Evolutionary conservation across 2,888 invertebrate species (phyloP).

Genomic region (Helicoverpa assulta): DNA sequence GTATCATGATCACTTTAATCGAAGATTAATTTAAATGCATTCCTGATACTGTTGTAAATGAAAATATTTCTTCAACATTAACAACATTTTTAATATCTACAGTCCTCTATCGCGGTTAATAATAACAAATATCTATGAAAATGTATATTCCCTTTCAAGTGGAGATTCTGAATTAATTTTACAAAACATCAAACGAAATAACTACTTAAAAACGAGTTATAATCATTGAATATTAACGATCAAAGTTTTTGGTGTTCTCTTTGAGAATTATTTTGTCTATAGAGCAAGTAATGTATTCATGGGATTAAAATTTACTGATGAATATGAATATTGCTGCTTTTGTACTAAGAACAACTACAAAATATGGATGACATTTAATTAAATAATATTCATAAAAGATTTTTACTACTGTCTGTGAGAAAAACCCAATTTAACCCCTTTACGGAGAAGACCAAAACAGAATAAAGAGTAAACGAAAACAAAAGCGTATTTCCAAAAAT

Average conservation of each 20-base stretch:
- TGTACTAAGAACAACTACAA: slow-evolving; percentile 9
- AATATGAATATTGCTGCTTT: slow-evolving; percentile 18
- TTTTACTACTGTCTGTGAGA: no score
- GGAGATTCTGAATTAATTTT: slow-evolving; percentile 5
- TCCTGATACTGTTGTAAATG: no score
- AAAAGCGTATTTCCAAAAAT: slow-evolving; percentile 1
- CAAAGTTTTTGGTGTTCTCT: slow-evolving; percentile 26
- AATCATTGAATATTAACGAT: slow-evolving; percentile 28
- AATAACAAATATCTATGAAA: not conserved
- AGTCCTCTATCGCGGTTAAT: not conserved
- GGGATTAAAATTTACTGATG: slow-evolving; percentile 25
- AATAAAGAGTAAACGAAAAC: not conserved
- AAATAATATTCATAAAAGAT: not conserved
- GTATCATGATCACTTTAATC: no score
- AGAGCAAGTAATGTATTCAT: slow-evolving; percentile 37
- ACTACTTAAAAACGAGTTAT: slow-evolving; percentile 7
- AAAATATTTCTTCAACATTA: no score
- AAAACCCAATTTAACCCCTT: not conserved
- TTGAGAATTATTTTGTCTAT: slow-evolving; percentile 42
- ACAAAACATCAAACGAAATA: slow-evolving; percentile 10
- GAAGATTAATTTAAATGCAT: no score
- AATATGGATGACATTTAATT: slow-evolving; percentile 7
- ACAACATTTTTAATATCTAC: not conserved
- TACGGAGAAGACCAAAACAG: not conserved
- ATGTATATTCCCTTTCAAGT: not conserved